Percentiles rank a stretch among this genome's conserved stretches.
These are phyloP conservation scores for Glossosoma conforme DNA, from an alignment of 1,140 invertebrate species.

Conservation along the genomic window DNA sequence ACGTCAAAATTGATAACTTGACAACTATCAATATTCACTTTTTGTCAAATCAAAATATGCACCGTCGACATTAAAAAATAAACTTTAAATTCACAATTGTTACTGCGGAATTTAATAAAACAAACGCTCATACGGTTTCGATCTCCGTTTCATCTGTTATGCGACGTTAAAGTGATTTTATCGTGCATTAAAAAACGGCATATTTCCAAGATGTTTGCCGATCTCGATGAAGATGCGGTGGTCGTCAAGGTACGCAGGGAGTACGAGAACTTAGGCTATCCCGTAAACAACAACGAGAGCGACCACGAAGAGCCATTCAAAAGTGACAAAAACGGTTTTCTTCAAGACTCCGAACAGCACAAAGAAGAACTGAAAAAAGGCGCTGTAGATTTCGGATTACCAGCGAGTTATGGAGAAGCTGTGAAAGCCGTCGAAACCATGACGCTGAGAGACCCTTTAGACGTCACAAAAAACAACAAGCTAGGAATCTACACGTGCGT, in stretches of 20 bases:
- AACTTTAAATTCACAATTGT: too few species aligned
- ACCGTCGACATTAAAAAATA: too few species aligned
- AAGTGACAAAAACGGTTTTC: constrained; percentile 8
- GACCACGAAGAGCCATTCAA: constrained; percentile 14
- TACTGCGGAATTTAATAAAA: too few species aligned
- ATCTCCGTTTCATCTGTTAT: too few species aligned
- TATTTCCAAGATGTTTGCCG: not conserved
- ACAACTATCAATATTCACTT: too few species aligned
- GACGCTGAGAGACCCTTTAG: not conserved
- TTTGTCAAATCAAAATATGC: too few species aligned
- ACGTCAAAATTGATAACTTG: too few species aligned
- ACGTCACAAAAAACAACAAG: not conserved
- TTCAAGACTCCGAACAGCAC: not conserved
- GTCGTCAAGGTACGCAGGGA: constrained; percentile 14
- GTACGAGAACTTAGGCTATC: constrained; percentile 18
- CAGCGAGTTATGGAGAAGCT: constrained; percentile 11
- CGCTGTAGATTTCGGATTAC: not conserved
- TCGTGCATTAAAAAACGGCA: too few species aligned
- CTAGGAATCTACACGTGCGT: constrained; percentile 35
- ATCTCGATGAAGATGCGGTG: constrained; percentile 5
- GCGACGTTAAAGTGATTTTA: too few species aligned
- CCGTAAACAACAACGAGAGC: constrained; percentile 2
- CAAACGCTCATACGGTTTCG: too few species aligned
- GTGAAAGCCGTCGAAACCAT: not conserved
- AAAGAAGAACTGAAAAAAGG: not conserved